Evolutionary conservation across 2,888 invertebrate species (phyloP).

Genomic region (Torymus texanus): DNA sequence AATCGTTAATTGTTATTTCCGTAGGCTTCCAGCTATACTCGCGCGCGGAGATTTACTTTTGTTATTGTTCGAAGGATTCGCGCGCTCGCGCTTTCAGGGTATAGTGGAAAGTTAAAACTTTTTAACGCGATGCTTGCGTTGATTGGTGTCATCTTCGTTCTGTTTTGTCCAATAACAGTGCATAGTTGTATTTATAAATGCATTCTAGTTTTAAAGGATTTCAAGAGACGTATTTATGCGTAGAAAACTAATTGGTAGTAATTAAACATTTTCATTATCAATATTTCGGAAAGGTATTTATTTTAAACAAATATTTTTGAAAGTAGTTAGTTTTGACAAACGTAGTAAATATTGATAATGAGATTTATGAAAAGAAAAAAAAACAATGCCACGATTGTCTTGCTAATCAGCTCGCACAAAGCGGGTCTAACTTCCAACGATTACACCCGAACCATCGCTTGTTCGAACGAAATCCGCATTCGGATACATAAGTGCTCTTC

Average conservation of each 20-base stretch:
- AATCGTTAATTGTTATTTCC: slow-evolving; percentile 71
- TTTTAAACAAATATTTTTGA: too few relatives aligned
- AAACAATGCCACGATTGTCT: neutral
- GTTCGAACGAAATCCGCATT: too few relatives aligned
- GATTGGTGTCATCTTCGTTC: slow-evolving; percentile 13
- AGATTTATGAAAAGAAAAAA: too few relatives aligned
- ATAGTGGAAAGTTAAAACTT: slow-evolving; percentile 40
- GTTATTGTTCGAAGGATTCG: slow-evolving; percentile 20
- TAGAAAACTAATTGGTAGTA: too few relatives aligned
- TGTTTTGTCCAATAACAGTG: slow-evolving; percentile 1
- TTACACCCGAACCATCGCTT: slow-evolving; percentile 16
- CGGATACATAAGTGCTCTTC: slow-evolving; percentile 34
- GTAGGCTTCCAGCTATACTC: slow-evolving; percentile 32
- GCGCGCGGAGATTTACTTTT: slow-evolving; percentile 27
- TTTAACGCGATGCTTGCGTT: slow-evolving; percentile 17
- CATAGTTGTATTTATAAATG: too few relatives aligned
- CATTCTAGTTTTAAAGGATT: too few relatives aligned
- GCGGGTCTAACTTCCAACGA: slow-evolving; percentile 4
- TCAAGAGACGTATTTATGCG: too few relatives aligned
- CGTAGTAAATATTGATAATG: too few relatives aligned
- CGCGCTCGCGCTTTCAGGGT: neutral
- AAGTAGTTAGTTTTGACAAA: too few relatives aligned
- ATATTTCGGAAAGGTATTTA: too few relatives aligned
- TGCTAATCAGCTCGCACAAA: slow-evolving; percentile 29
- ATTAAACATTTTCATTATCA: too few relatives aligned